Percentiles rank a stretch among this genome's conserved stretches.
Evolutionary conservation across 1,140 invertebrate species (phyloP).

Genomic region (Brachystomella parvula): DNA sequence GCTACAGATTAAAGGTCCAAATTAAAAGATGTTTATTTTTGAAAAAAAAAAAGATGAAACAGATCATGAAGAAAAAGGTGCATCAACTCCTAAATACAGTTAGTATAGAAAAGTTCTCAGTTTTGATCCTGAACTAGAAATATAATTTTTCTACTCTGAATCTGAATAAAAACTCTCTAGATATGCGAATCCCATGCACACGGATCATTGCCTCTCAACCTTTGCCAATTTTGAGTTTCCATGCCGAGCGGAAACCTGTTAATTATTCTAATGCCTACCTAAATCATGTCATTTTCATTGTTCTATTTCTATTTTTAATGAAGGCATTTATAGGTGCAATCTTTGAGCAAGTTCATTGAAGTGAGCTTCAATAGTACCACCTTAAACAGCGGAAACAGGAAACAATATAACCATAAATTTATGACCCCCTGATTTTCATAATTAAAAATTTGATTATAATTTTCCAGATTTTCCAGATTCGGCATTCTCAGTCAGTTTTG

Average conservation of each 20-base stretch:
- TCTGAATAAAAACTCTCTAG: not conserved
- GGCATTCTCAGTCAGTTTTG: not conserved
- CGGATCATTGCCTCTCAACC: too few relatives aligned
- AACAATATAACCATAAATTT: not conserved
- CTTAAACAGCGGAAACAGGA: not conserved
- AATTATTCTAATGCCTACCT: not conserved
- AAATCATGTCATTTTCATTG: too few relatives aligned
- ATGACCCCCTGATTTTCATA: not conserved
- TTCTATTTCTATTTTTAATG: too few relatives aligned
- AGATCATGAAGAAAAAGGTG: not conserved
- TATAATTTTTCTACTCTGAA: not conserved
- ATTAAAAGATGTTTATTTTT: too few relatives aligned
- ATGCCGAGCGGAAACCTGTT: not conserved
- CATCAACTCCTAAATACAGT: not conserved
- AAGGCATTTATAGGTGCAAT: too few relatives aligned
- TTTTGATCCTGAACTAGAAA: not conserved
- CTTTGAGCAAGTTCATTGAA: too few relatives aligned
- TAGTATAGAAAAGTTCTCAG: not conserved
- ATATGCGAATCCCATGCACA: not conserved
- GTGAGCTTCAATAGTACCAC: not conserved
- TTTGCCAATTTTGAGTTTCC: too few relatives aligned
- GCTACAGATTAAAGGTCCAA: too few relatives aligned
- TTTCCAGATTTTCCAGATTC: not conserved
- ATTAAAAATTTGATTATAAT: not conserved
- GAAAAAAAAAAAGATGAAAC: too few relatives aligned